Evolutionary conservation across 1,140 invertebrate genomes (phyloP).

Genomic region (Globodera rostochiensis): DNA sequence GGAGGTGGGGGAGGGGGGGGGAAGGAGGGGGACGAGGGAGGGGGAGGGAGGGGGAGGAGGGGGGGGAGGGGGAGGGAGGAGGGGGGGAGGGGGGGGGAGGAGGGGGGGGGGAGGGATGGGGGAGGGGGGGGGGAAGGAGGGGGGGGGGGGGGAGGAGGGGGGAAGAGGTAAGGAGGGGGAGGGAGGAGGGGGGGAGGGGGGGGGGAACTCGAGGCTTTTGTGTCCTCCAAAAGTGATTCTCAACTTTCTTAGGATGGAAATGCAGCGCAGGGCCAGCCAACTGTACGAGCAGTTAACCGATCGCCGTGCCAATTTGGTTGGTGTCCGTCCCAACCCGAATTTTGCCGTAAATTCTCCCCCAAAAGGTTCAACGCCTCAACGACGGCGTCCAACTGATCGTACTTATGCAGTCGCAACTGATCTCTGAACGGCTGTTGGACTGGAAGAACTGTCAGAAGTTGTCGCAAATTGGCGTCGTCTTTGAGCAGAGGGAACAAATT

Average conservation of each 20-base stretch:
- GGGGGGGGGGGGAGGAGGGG: neutral
- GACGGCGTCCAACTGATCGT: conserved; percentile 59
- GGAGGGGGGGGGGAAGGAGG: too few species aligned
- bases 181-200: neutral
- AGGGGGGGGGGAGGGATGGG: too few species aligned
- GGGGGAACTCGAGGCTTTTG: too few species aligned
- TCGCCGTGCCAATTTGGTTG: conserved; percentile 53
- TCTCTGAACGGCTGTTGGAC: conserved; percentile 55
- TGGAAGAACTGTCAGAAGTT: conserved; percentile 65
- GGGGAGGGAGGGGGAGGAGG: too few species aligned
- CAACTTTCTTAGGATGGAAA: conserved; percentile 37
- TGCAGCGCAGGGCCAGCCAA: conserved; percentile 52
- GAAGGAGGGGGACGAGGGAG: too few species aligned
- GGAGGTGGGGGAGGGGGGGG: too few species aligned
- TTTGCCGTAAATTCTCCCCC: conserved; percentile 4
- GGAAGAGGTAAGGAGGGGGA: too few species aligned
- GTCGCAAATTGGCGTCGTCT: conserved; percentile 61
- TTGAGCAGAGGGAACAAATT: conserved; percentile 57
- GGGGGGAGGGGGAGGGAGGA: too few species aligned
- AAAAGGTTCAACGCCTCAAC: conserved; percentile 59
- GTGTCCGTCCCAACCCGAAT: neutral
- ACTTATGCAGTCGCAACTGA: conserved; percentile 56
- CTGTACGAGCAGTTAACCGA: conserved; percentile 60
- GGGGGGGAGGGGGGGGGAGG: too few species aligned
- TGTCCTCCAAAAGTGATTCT: neutral